Conservation (phyloP, 2,113 vertebrate genomes). For the Paramormyrops kingsleyae region DNA sequence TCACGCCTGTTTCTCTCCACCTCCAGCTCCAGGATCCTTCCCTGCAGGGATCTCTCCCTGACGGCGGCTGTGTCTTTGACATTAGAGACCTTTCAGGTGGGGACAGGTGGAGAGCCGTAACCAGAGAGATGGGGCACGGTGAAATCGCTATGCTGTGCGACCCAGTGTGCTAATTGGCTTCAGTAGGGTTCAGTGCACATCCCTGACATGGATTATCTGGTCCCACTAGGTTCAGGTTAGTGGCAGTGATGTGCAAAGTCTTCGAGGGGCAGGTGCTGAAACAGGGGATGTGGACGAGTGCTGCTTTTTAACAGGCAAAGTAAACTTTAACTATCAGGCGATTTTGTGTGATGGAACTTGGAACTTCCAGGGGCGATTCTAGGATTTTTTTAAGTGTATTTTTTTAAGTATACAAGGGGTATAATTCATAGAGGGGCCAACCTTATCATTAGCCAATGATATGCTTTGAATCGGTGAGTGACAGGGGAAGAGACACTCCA, state of each 20-base stretch:
- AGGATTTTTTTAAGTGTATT: too few relatives aligned
- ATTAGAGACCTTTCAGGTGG: constrained; percentile 60
- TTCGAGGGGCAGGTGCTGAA: neutral
- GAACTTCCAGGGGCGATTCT: too few relatives aligned
- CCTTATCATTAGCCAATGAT: neutral
- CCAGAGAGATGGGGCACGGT: neutral
- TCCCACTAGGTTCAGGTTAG: neutral
- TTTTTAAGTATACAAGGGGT: too few relatives aligned
- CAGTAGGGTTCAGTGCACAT: neutral
- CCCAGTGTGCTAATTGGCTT: neutral
- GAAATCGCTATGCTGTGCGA: neutral
- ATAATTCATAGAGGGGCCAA: too few relatives aligned
- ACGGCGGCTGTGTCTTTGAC: constrained; percentile 58
- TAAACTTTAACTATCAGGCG: neutral
- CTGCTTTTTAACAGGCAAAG: neutral
- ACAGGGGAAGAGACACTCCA: neutral
- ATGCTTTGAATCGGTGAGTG: neutral
- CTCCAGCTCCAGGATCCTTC: constrained; percentile 68
- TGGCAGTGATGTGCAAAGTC: neutral
- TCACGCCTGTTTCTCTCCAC: constrained; percentile 61
- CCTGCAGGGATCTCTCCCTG: constrained; percentile 63
- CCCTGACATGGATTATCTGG: neutral
- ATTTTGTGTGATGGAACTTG: neutral
- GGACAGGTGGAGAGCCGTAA: constrained; percentile 27
- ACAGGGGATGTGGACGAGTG: neutral